Evolutionary conservation across 2,888 invertebrate species (phyloP).

Genomic region (Panzeria rudis): DNA sequence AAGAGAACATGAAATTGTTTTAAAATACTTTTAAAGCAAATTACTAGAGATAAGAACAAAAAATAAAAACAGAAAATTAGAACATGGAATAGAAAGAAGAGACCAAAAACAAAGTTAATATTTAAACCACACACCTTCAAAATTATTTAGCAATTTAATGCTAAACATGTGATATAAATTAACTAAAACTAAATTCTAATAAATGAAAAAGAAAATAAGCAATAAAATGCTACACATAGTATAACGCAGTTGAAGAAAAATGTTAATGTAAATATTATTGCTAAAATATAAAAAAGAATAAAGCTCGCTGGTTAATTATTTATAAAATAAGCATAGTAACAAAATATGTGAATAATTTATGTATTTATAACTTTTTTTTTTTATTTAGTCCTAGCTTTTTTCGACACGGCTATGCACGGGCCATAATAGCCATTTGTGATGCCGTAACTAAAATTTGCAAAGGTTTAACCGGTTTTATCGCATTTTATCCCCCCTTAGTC

Average conservation of each 20-base stretch:
- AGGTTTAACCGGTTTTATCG: too few species aligned
- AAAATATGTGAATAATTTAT: conserved; percentile 43
- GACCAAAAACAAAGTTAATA: conserved; percentile 60
- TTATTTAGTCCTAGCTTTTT: background rate
- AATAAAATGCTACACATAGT: conserved; percentile 12
- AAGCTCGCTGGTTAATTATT: conserved; percentile 20
- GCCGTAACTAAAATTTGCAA: too few species aligned
- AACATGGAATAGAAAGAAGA: conserved; percentile 69
- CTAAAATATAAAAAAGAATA: background rate
- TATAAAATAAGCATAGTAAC: conserved; percentile 38
- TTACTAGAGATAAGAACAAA: conserved; percentile 33
- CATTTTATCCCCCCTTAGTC: too few species aligned
- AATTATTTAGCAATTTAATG: conserved; percentile 77
- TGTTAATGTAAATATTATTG: background rate
- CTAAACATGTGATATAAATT: conserved; percentile 78
- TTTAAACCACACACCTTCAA: conserved; percentile 49
- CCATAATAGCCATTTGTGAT: too few species aligned
- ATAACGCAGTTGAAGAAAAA: background rate
- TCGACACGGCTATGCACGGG: too few species aligned
- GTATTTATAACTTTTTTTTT: conserved; percentile 47
- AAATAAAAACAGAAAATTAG: conserved; percentile 8
- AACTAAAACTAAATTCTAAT: conserved; percentile 38
- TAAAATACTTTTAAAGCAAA: conserved; percentile 30
- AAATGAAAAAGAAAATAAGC: conserved; percentile 11
- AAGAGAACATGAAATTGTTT: conserved; percentile 31